These are phyloP conservation scores for Zelostemma sp. DNA, from an alignment of 1,140 invertebrate genomes.

Conservation along the genomic window DNA sequence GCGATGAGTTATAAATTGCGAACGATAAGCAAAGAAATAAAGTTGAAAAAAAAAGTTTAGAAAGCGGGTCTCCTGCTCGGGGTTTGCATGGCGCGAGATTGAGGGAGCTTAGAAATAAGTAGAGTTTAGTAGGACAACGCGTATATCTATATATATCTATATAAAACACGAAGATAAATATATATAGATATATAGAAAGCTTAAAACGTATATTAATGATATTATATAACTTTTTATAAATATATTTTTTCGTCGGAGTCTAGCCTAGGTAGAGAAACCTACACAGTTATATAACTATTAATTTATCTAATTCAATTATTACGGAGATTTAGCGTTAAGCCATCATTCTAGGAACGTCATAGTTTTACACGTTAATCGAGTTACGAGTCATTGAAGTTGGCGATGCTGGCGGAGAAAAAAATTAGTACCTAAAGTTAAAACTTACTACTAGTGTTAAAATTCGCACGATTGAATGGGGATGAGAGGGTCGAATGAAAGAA, in stretches of 20 bases:
- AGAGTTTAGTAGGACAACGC: constrained; percentile 59
- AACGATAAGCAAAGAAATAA: constrained; percentile 9
- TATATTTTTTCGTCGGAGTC: constrained; percentile 71
- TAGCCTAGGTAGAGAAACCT: constrained; percentile 68
- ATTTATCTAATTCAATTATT: constrained; percentile 68
- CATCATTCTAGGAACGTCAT: constrained; percentile 61
- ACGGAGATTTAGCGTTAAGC: constrained; percentile 63
- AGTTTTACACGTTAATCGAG: constrained; percentile 59
- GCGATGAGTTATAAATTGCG: constrained; percentile 9
- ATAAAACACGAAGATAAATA: constrained; percentile 61
- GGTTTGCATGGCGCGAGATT: constrained; percentile 45
- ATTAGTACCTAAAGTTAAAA: constrained; percentile 66
- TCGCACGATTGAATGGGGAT: constrained; percentile 28
- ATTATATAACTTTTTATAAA: constrained; percentile 71
- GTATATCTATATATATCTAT: constrained; percentile 52
- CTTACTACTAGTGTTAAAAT: constrained; percentile 60
- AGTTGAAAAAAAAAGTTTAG: constrained; percentile 6
- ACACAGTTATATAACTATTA: constrained; percentile 66
- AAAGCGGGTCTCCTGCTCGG: constrained; percentile 10
- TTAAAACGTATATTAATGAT: constrained; percentile 66
- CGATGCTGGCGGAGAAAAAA: constrained; percentile 28
- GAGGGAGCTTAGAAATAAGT: constrained; percentile 60
- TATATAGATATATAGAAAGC: constrained; percentile 59
- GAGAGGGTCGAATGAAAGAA: constrained; percentile 8
- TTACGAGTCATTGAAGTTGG: constrained; percentile 35